Conservation (phyloP, 2,113 vertebrate genomes). For the Thalassarche chlororhynchos region DNA sequence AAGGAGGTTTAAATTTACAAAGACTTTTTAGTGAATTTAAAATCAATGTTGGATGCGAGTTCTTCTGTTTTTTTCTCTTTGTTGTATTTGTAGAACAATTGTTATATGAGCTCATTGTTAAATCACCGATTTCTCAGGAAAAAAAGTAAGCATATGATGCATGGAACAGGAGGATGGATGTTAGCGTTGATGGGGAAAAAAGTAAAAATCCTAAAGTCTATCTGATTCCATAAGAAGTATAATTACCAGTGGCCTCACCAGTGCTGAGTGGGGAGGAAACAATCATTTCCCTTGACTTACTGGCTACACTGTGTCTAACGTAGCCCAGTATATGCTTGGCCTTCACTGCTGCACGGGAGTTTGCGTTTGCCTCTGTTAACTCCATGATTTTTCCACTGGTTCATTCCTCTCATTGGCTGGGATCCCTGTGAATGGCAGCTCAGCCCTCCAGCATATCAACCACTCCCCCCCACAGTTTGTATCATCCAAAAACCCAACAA, state of each 20-base stretch:
- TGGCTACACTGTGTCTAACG: rapidly evolving
- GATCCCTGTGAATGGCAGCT: not conserved
- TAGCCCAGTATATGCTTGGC: not conserved
- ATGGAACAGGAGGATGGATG: not conserved
- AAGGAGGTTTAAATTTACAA: not conserved
- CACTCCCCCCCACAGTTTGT: not conserved
- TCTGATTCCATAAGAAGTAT: not conserved
- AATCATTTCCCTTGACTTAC: not conserved
- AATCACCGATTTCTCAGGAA: not conserved
- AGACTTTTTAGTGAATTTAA: not conserved
- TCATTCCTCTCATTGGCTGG: not conserved
- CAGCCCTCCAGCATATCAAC: not conserved
- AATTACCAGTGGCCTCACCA: not conserved
- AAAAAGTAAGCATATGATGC: not conserved
- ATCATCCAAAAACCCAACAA: not conserved
- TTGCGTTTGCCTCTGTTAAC: not conserved
- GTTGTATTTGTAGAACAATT: not conserved
- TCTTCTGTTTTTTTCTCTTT: not conserved
- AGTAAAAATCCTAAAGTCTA: not conserved
- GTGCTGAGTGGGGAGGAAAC: not conserved
- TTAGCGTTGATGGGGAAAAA: not conserved
- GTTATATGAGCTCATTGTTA: not conserved
- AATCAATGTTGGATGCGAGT: not conserved
- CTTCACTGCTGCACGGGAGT: not conserved
- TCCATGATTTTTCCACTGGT: not conserved